Base-by-base conservation (phyloP, 2,888 invertebrate genomes). In the Plagodis dolabraria region DNA sequence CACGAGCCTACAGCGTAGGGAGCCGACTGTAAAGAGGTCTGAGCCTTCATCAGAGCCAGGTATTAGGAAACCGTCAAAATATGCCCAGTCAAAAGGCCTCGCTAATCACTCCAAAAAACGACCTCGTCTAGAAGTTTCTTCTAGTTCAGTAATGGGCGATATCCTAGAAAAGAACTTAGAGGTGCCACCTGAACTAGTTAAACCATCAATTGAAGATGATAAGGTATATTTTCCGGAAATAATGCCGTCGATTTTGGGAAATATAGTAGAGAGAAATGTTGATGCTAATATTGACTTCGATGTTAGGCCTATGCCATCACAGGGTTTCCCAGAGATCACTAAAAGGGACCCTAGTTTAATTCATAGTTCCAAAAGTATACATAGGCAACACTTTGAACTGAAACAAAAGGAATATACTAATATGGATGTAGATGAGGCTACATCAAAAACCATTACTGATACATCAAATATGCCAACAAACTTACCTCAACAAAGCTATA, bases 211-310 rank as follows among this genome's bases (percentile, higher is more conserved):
- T 34, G 83, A 85, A 10, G 87, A 92, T 65, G 92, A 93, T 65
- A 82, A 86, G 55, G 92, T 93, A 2, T 89, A 93, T 65, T 93
- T 74, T 67, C 93, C 93, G 6, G 80, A 92, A 62, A 73, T 95
- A 6, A 80, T 87, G 43, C 82, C 86, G 7, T 80, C 83, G 11
- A 67, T 93, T 33, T 72, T 93, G 58, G 95, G 95, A 0, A 87
- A 93, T 55, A 94, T 96, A 56, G 82, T 95, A 2, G 95, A 95
- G 71, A 93, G 91, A 80, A 86, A 87, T 74, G 33, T 69, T 10
- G 75, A 82, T 63, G 53, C 57, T 38, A 52, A 68, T 63, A 56
- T 72, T 22, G 70, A 77, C 59, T 65, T 76, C 49, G 75, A 74
- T 63, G 54, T 77, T 63, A 75, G 74, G 63, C 66, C 74, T 7